Base-by-base conservation (phyloP, 2,113 vertebrate species). In the Taurulus bubalis region DNA sequence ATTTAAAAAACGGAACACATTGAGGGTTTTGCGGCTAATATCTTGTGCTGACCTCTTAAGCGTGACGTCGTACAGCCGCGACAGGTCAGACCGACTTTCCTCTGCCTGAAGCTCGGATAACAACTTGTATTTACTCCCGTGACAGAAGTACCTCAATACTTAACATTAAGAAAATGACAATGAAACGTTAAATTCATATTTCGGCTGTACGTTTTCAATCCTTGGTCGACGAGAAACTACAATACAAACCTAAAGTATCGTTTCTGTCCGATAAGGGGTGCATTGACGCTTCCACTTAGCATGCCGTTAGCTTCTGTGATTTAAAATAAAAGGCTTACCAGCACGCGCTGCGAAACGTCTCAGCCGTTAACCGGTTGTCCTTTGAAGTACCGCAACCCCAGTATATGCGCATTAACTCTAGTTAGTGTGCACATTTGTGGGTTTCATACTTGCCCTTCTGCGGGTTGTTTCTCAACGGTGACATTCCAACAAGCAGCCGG, bases 251-350 rank as follows among this genome's bases (percentile, higher is more conserved):
- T 9, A 42, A 42, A 14, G 0, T 3, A 14, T 42, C 40, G 40
- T 3, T 11, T 42, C 40, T 42, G 40, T 42, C 40, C 40, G 40
- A 42, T 42, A 42, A 42, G 1, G 12, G 10, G 40, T 2, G 40
- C 40, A 42, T 42, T 14, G 12, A 2, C 40, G 40, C 10, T 12
- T 14, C 0, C 40, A 11, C 40, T 42, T 3, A 12, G 11, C 40
- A 42, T 14, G 10, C 38, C 16, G 22, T 14, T 28, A 79, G 71
- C 28, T 3, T 42, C 30, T 26, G 10, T 53, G 3, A 6, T n/a
- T 15, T 22, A 36, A 51, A 32, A 42, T 14, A 20, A 36, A 20
- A 6, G 6, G 2, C 65, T 84, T 73, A 90, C 84, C 84, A 2
- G 49, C 18, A 4, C 7, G 6, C 9, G 11, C 12, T n/a, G 15